Base-by-base conservation (phyloP, 2,797 vertebrate species). In the Gorsachius magnificus region DNA sequence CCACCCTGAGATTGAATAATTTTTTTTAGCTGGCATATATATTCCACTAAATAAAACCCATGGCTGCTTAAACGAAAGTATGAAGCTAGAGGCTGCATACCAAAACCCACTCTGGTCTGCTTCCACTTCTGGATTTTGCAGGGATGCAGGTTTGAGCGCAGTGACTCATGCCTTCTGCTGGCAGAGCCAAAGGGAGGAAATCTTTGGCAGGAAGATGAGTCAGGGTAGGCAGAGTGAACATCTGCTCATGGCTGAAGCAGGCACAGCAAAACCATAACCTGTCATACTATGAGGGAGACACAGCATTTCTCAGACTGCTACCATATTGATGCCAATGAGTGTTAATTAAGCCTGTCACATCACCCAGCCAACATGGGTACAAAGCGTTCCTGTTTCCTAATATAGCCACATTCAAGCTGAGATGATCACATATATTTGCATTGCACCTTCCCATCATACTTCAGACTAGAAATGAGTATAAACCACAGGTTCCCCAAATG, bases 401-500 rank as follows among this genome's bases (percentile, higher is more conserved):
- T 7, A 14, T 3, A 50, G 53, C n/a, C 28, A 43, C 9, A 1
- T 7, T 3, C 31, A 45, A 61, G 43, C 36, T 70, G 61, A 56
- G 25, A 70, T 8, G 14, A 50, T 43, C 2, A 1, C 25, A 2
- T 5, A 2, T 18, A 20, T 35, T 60, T 46, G 13, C 12, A 5
- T 17, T 61, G 57, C 31, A 66, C 51, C 38, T 84, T 36, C 26
- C 21, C 29, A 19, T 41, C 33, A 7, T 46, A 31, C 38, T 54
- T 86, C 33, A 50, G 58, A 68, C 17, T 16, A 51, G 43, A 87
- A 60, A 35, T 51, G 8, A 12, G 16, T 35, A 25, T 20, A 72
- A 94, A 38, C 24, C 18, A 56, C 11, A 29, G 11, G 26, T 81
- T 68, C 3, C 6, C 11, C 25, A 21, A 35, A 26, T 2, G 2